Evolutionary conservation across 2,797 vertebrate genomes (phyloP), one percentile per base, ranked within the genome.

Genomic region (Lutjanus argentimaculatus): DNA sequence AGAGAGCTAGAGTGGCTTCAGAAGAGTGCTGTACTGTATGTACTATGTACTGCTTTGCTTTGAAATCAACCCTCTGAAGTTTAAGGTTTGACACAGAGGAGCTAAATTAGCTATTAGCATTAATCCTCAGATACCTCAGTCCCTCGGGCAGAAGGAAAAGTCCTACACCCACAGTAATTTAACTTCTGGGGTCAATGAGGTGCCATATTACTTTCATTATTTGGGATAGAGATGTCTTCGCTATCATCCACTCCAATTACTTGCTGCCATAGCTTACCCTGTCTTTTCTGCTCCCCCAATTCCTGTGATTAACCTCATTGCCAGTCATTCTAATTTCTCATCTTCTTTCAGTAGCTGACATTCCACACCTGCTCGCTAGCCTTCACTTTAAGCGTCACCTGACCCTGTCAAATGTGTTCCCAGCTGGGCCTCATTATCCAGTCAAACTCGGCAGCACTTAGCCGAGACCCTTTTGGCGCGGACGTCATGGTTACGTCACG

Each of bases 121-220:
- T 48, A 88, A 80, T 52, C 79, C 55, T 76, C 65, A 19, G 72
- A 71, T 64, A 63, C 67, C 48, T 25, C n/a, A 15, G 79, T 79
- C 68, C 76, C 30, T 64, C 30, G 53, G 82, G 76, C 67, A 19
- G 16, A 52, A 56, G 36, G 49, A 22, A 74, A 83, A 73, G 19
- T 48, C 73, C 21, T 40, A 42, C 22, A 45, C 57, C 68, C 63
- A 61, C 42, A 83, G 68, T 80, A 53, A 85, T 87, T 78, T 83
- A 73, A 83, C 66, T 80, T 77, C 12, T 49, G 22, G 49, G 70
- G 81, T 88, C 79, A 92, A 62, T 77, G 40, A 83, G 63, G 70
- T 82, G 79, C 70, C 72, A 17, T 43, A 67, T 79, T 65, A n/a
- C 69, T 78, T 88, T 88, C 16, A 82, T 85, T 84, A 85, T 80